A percentile compares a stretch with the other conserved stretches of the same genome.
Evolutionary conservation across 2,797 vertebrate species (phyloP).

Genomic region (Acanthiza pusilla): DNA sequence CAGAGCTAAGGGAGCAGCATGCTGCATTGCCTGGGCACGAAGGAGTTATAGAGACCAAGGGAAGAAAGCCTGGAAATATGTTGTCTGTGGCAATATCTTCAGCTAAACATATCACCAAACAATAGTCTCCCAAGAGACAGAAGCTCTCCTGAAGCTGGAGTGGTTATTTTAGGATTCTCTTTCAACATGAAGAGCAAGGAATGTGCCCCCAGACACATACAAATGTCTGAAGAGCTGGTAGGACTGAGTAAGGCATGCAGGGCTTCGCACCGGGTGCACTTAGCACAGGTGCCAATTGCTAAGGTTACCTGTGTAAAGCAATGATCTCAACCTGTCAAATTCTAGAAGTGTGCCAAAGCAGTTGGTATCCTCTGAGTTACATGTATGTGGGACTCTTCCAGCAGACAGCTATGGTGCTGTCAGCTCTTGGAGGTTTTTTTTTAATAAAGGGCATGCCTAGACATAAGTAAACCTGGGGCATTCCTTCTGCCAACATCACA

Average conservation of each 20-base stretch:
- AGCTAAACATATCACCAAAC: slow-evolving; percentile 61
- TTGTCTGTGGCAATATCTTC: slow-evolving; percentile 58
- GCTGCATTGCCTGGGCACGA: slow-evolving; percentile 33
- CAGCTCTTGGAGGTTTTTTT: neutral
- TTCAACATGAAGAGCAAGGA: slow-evolving; percentile 44
- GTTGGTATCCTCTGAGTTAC: neutral
- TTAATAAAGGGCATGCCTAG: slow-evolving; percentile 58
- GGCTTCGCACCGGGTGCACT: neutral
- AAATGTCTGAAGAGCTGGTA: slow-evolving; percentile 19
- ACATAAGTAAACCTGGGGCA: slow-evolving; percentile 54
- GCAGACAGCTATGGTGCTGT: slow-evolving; percentile 25
- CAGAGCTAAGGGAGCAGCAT: neutral
- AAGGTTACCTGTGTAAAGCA: slow-evolving; percentile 32
- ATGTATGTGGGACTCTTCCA: neutral
- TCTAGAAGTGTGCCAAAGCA: neutral
- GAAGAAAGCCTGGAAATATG: slow-evolving; percentile 44
- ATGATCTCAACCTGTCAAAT: slow-evolving; percentile 33
- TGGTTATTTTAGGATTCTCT: slow-evolving; percentile 58
- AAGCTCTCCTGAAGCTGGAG: slow-evolving; percentile 53
- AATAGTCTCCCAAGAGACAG: slow-evolving; percentile 60
- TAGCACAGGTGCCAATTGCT: slow-evolving; percentile 49
- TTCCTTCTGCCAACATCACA: slow-evolving; percentile 53
- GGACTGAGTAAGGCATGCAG: neutral
- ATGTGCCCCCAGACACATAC: slow-evolving; percentile 52
- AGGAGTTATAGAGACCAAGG: slow-evolving; percentile 30